These are phyloP conservation scores for Epinotia brunnichana DNA, from an alignment of 2,888 invertebrate genomes.

Conservation along the genomic window DNA sequence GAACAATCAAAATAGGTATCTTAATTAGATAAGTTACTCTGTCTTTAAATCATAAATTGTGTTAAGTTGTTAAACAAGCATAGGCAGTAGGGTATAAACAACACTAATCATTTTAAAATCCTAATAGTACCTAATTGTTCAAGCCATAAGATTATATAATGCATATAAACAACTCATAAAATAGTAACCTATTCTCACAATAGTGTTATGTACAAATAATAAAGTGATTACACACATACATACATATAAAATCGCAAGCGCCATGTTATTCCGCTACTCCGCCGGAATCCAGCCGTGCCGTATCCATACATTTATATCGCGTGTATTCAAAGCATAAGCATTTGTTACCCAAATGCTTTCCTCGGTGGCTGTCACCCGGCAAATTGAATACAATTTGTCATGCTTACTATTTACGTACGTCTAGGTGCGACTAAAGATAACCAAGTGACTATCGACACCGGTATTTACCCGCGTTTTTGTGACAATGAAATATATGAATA, in stretches of 20 bases:
- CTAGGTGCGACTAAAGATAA: constrained; percentile 41
- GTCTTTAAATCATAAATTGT: no score
- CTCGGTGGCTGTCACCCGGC: constrained; percentile 75
- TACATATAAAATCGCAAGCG: constrained; percentile 22
- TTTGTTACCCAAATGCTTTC: constrained; percentile 79
- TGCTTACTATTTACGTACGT: constrained; percentile 51
- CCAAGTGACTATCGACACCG: constrained; percentile 43
- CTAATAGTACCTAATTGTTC: no score
- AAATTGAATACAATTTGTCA: constrained; percentile 82
- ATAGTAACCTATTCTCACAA: neutral
- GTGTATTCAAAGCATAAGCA: constrained; percentile 77
- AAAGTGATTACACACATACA: constrained; percentile 16
- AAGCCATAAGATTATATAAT: no score
- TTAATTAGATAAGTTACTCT: no score
- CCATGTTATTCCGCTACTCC: constrained; percentile 28
- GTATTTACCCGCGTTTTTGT: constrained; percentile 30
- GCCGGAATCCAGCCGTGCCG: constrained; percentile 38
- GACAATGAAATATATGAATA: constrained; percentile 16
- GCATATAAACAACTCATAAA: neutral
- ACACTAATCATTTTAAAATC: no score
- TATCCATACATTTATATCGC: constrained; percentile 64
- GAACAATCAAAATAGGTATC: no score
- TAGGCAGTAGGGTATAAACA: no score
- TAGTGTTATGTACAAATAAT: constrained; percentile 14
- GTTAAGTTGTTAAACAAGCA: no score